phyloP scores from a whole-genome alignment of 2,113 vertebrate species.

The Talpa occidentalis region DNA sequence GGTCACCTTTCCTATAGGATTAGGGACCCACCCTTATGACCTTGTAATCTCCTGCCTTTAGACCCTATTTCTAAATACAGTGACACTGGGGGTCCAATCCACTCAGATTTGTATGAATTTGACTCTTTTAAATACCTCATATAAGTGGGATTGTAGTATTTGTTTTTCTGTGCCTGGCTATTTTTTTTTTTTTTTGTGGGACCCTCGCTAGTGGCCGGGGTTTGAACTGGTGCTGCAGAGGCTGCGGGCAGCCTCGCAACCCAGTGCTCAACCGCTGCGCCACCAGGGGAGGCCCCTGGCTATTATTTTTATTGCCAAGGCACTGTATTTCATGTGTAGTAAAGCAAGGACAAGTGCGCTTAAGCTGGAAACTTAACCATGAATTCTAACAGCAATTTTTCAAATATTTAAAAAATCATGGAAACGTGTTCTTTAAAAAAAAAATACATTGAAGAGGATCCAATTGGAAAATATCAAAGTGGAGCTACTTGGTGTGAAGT shows the following conservation, averaged over 20 bases:
- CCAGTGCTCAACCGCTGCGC: too few relatives aligned
- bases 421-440: background rate
- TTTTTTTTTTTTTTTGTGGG: too few relatives aligned
- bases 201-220: too few relatives aligned
- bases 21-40: background rate
- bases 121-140: background rate
- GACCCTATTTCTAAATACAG: background rate
- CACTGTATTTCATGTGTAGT: background rate
- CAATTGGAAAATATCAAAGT: slow-evolving; percentile 19
- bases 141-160: background rate
- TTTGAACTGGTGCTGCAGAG: too few relatives aligned
- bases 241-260: too few relatives aligned
- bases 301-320: slow-evolving; percentile 14
- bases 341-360: background rate
- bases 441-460: background rate
- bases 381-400: slow-evolving; percentile 27
- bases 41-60: background rate
- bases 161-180: background rate
- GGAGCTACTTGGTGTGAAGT: background rate
- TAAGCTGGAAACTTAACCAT: background rate
- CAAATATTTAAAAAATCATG: slow-evolving; percentile 7
- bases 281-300: too few relatives aligned
- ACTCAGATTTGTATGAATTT: background rate
- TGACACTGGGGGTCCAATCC: background rate
- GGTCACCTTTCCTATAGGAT: background rate